Base-by-base conservation (phyloP, 1,140 invertebrate genomes). In the Apis laboriosa region DNA sequence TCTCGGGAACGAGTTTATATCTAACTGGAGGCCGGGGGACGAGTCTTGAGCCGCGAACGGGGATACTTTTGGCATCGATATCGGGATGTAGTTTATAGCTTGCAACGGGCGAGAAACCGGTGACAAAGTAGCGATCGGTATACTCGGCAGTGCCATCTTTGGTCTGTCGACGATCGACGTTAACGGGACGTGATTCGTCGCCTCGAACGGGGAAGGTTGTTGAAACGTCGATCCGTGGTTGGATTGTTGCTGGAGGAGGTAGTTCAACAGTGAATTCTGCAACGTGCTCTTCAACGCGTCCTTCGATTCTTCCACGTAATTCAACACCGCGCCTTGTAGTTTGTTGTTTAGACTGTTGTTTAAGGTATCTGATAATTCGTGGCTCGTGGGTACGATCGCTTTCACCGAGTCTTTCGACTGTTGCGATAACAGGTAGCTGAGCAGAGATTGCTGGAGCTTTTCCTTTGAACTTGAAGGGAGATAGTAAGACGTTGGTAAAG, bases 151-250 rank as follows among this genome's bases (percentile, higher is more conserved):
- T 49, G 74, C 34, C 11, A 88, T 66, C 19, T 86, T 86, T 12
- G 81, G 82, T 9, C 60, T 85, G 21, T 51, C 71, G 12, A 61
- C 64, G 9, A 85, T 17, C 17, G 80, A 7, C 13, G 67, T 53
- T 56, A 90, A 58, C 34, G 83, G 81, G 64, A 89, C 71, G 72
- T 90, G 89, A 21, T 88, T 86, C 72, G 89, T 70, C 17, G 81
- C 77, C 84, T 88, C 89, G 24, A 86, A 80, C 8, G 74, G 17
- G 15, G 84, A 68, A 70, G 88, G 83, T 67, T 89, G 87, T 68
- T 77, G 84, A 28, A 75, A 77, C 1, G 80, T 55, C 34, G 80
- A 43, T 51, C 61, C 73, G 12, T 51, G 83, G 7, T 60, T 72
- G 58, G 64, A 43, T 28, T 76, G 51, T 9, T 61, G 58, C 24